Evolutionary conservation across 2,888 invertebrate species (phyloP).

Genomic region (Toxonevra muliebris): DNA sequence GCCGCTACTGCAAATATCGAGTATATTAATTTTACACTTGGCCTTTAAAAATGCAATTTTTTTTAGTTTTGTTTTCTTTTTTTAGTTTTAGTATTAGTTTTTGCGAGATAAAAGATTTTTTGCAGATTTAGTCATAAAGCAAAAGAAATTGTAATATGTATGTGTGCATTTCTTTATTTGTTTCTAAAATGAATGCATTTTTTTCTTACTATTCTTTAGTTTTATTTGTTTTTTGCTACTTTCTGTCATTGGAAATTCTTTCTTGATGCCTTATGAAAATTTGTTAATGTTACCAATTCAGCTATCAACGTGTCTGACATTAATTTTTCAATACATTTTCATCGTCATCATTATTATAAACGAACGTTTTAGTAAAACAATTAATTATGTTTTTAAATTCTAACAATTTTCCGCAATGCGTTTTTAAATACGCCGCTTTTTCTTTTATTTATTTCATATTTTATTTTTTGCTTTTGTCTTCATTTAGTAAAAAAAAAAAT

Average conservation of each 20-base stretch:
- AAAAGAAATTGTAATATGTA: neutral
- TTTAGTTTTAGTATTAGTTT: neutral
- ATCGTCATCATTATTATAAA: too few relatives aligned
- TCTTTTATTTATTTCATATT: neutral
- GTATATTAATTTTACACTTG: slow-evolving; percentile 63
- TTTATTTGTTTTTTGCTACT: neutral
- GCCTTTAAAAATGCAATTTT: slow-evolving; percentile 50
- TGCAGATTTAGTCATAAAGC: slow-evolving; percentile 11
- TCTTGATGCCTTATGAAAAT: too few relatives aligned
- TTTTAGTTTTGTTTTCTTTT: neutral
- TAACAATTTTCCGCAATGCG: slow-evolving; percentile 26
- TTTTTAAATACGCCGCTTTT: neutral
- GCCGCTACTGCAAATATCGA: slow-evolving; percentile 1
- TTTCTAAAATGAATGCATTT: slow-evolving; percentile 2
- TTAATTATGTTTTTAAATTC: slow-evolving; percentile 23
- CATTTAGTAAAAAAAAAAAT: neutral
- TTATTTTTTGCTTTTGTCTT: neutral
- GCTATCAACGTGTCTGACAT: too few relatives aligned
- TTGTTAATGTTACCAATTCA: too few relatives aligned
- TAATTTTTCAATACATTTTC: too few relatives aligned
- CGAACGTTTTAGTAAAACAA: slow-evolving; percentile 26
- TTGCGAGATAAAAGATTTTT: slow-evolving; percentile 21
- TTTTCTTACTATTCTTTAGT: neutral
- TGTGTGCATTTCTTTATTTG: neutral
- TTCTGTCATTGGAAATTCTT: neutral